Base-by-base conservation (phyloP, 2,888 invertebrate species). In the Mellilla xanthometata region DNA sequence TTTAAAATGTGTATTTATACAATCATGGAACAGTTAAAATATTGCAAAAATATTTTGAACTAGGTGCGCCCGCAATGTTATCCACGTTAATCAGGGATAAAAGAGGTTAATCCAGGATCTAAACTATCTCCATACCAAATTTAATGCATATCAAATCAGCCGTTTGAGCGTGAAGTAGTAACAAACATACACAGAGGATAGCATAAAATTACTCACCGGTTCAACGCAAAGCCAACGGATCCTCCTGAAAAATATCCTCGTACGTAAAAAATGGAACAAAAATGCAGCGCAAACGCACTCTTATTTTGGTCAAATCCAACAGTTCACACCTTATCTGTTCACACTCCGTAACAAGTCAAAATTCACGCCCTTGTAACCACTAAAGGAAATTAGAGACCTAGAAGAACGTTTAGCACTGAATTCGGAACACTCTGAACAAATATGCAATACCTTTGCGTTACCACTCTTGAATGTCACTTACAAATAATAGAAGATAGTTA, bases 281-380 rank as follows among this genome's bases (percentile, higher is more conserved):
- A 56, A 48, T 53, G 50, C 52, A 48, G 52, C 47, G 27, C 39
- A 60, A 62, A 58, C 22, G 23, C 67, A 66, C 71, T 54, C 63
- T 59, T 55, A 61, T 60, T 64, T 61, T 56, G 58, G 67, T 60
- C 54, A 60, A 68, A 65, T 64, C 67, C 55, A 62, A 60, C 48
- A 64, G 68, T 77, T 75, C 69, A 77, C 83, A 81, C 73, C 71
- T 76, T 64, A 60, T 68, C 62, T 80, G 85, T 84, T 83, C 81
- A 80, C 86, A 84, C 83, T 69, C 8, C 70, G 39, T 60, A 67
- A 73, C 71, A 56, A 83, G 83, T 82, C 80, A 78, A 82, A 74
- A 77, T 77, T 72, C 72, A 77, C 76, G 81, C 81, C 84, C 82
- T 86, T 84, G 83, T 73, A 74, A 70, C 71, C 79, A 82, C 82